Conservation (phyloP, 2,113 vertebrate genomes). For the Elanoides forficatus region DNA sequence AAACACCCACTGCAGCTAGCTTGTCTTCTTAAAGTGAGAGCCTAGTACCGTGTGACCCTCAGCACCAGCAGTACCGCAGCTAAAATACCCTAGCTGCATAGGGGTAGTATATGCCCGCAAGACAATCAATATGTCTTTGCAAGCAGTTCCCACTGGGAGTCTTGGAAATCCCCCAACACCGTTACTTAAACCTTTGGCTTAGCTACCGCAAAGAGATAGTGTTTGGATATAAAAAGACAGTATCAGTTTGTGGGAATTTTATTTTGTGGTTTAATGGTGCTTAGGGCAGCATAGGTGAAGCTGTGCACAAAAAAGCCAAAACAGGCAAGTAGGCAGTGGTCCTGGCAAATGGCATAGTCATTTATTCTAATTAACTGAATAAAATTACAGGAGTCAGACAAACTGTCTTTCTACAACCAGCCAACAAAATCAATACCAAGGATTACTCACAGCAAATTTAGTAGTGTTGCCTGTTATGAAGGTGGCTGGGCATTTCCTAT, state of each 20-base stretch:
- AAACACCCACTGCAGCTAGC: background rate
- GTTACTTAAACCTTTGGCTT: background rate
- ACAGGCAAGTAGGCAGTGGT: background rate
- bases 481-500: background rate
- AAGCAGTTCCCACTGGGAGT: background rate
- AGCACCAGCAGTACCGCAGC: background rate
- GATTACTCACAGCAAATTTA: slow-evolving; percentile 17
- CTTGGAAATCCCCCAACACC: background rate
- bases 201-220: background rate
- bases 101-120: background rate
- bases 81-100: background rate
- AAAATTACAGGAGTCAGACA: slow-evolving; percentile 11
- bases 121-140: background rate
- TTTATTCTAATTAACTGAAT: slow-evolving; percentile 20
- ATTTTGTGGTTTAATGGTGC: background rate
- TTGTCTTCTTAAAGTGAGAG: background rate
- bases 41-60: background rate
- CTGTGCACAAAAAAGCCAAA: background rate
- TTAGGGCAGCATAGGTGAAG: background rate
- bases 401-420: background rate
- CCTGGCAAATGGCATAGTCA: background rate
- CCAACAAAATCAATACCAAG: slow-evolving; percentile 39
- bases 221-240: background rate
- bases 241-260: background rate
- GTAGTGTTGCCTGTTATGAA: background rate